Percentiles rank a stretch among this genome's conserved stretches.
These are phyloP conservation scores for Pocillopora damicornis DNA, from an alignment of 64 coral and sea anemone species.

Conservation along the genomic window DNA sequence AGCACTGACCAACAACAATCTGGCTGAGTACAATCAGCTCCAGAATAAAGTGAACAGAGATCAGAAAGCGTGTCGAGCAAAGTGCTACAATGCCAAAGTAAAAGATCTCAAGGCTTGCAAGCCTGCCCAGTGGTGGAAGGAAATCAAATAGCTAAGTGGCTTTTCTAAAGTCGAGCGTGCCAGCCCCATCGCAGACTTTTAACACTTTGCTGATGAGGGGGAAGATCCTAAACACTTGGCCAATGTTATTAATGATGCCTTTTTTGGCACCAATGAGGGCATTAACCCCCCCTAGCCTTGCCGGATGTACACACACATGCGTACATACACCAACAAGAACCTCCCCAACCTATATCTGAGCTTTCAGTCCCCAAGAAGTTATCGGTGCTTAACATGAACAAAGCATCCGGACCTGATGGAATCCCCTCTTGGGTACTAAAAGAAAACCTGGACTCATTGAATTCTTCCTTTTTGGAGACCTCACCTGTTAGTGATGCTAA, in stretches of 20 bases:
- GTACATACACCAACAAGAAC: background rate
- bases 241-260: conserved; percentile 34
- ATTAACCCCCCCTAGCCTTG: conserved; percentile 16
- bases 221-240: conserved; percentile 24
- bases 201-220: conserved; percentile 13
- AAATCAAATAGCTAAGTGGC: conserved; percentile 13
- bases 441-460: conserved; percentile 30
- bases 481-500: conserved; percentile 27
- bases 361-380: conserved; percentile 2
- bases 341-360: conserved; percentile 1
- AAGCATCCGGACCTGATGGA: conserved; percentile 16
- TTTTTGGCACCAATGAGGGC: conserved; percentile 38
- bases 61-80: too few species aligned
- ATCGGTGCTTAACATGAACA: conserved; percentile 2
- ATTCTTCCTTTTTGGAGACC: conserved; percentile 13
- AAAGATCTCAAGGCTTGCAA: too few species aligned
- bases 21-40: too few species aligned
- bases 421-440: conserved; percentile 10
- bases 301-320: background rate
- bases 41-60: too few species aligned
- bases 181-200: conserved; percentile 1
- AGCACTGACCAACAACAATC: too few species aligned
- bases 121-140: too few species aligned
- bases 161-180: conserved; percentile 41
- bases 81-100: too few species aligned